Base-by-base conservation (phyloP, 2,113 vertebrate genomes). In the Triplophysa siluroides region DNA sequence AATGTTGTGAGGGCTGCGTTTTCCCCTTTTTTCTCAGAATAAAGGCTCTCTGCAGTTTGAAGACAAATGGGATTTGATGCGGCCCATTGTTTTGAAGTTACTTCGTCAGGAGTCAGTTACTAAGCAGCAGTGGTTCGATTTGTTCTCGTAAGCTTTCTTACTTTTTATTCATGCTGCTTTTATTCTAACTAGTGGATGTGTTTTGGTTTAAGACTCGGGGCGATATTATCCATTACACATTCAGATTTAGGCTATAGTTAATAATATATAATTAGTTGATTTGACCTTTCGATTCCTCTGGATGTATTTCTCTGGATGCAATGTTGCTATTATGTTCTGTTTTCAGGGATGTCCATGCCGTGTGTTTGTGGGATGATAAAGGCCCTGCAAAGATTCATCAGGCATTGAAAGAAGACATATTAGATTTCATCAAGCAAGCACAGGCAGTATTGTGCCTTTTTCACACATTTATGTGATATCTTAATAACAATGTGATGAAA, bases 31-130 rank as follows among this genome's bases (percentile, higher is more conserved):
- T 77, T 8, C 56, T 24, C 78, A 94, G 96, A 98, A 99, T 94
- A 99, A 99, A 94, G 98, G 98, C 90, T 96, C 98, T 60, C 96
- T 99, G 89, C 98, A 99, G 71, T 99, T 99, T 92, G 98, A 99
- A 92, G 97, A 99, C 89, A 99, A 99, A 91, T 99, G 97, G 98
- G 97, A 98, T 91, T 94, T 96, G 88, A 99, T 99, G 98, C 95
- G 96, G 50, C 98, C 98, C 18, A 98, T 99, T 1, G 97, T 99
- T 83, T 88, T 99, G 89, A 99, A 98, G 90, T 94, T 99, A 88
- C 94, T 99, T 83, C 96, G 98, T 79, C 98, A 99, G 85, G 98
- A 99, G 91, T 97, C 95, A 50, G 98, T 99, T 88, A 99, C 96
- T 1, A 98, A 98, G 81, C 98, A 99, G 83, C 98, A 99, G 78